Conservation (phyloP, 2,797 vertebrate species). For the Taeniopygia guttata region DNA sequence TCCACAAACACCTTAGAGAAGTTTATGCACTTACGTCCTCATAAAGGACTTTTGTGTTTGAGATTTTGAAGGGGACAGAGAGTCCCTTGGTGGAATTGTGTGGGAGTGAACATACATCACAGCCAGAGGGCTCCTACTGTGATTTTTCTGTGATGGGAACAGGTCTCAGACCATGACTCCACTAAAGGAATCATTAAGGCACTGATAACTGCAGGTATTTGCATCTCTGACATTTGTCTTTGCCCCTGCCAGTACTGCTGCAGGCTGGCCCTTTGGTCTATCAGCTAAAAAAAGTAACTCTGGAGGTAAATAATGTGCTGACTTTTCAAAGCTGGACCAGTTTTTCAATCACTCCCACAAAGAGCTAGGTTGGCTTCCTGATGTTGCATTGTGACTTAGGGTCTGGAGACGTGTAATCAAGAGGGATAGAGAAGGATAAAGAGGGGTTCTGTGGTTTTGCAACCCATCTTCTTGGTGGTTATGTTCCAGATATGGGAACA, state of each 20-base stretch:
- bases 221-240: neutral
- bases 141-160: neutral
- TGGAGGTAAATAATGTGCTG: neutral
- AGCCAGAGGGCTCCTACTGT: neutral
- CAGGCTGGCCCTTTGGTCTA: neutral
- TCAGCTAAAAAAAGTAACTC: neutral
- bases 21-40: rapidly evolving
- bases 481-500: neutral
- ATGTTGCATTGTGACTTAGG: neutral
- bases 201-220: neutral
- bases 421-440: neutral
- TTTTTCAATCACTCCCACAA: neutral
- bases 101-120: neutral
- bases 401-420: neutral
- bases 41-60: neutral
- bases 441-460: neutral
- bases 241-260: neutral
- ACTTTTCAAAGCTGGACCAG: neutral
- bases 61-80: neutral
- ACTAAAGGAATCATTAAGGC: neutral
- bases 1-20: neutral
- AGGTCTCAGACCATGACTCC: neutral
- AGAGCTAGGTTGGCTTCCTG: neutral
- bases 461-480: neutral
- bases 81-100: neutral